These are phyloP conservation scores for Falcunculus frontatus DNA, from an alignment of 2,113 vertebrate species.

Conservation along the genomic window DNA sequence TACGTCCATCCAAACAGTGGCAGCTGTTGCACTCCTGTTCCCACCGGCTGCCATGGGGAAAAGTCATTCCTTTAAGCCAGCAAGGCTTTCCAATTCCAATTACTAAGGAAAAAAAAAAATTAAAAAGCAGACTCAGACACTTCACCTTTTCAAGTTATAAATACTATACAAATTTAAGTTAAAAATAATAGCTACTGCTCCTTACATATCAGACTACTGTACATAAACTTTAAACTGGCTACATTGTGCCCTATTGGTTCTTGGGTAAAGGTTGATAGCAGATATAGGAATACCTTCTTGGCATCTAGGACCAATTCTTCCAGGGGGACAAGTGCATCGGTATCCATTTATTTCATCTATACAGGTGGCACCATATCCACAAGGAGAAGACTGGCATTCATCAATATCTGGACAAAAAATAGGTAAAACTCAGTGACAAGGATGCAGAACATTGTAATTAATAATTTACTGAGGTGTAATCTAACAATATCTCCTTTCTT, in stretches of 20 bases:
- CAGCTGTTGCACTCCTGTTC: constrained; percentile 90
- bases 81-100: constrained; percentile 83
- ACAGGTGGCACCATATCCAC: constrained; percentile 89
- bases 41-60: constrained; percentile 87
- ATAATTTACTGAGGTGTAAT: not conserved
- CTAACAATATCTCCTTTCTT: not conserved
- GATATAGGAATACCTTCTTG: constrained; percentile 80
- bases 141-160: not conserved
- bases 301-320: constrained; percentile 83
- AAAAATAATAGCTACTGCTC: not conserved
- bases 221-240: not conserved
- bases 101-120: constrained; percentile 56
- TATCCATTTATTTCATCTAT: constrained; percentile 90
- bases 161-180: not conserved
- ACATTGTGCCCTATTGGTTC: not conserved
- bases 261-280: not conserved
- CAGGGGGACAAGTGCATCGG: constrained; percentile 85
- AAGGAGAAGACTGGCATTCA: constrained; percentile 94
- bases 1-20: constrained; percentile 81
- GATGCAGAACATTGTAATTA: not conserved
- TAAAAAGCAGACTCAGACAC: not conserved
- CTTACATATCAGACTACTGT: not conserved
- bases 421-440: not conserved
- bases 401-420: constrained; percentile 81
- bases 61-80: constrained; percentile 77